A percentile compares a stretch with the other conserved stretches of the same genome.
Conservation (phyloP, 2,888 invertebrate species). For the Drosophila nigricruria region DNA sequence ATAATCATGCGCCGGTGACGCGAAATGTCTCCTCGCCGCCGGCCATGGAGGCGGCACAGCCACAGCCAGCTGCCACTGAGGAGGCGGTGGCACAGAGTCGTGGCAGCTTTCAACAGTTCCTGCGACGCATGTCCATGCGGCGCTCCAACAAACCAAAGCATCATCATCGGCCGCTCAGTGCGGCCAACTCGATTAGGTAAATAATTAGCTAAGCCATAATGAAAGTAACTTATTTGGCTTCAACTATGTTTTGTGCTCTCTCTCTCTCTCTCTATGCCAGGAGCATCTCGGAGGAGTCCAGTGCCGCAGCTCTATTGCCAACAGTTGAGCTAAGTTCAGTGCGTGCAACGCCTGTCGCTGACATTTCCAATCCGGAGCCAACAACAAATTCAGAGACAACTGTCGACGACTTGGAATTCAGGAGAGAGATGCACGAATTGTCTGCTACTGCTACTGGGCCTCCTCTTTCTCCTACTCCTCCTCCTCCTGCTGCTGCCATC, state of each 20-base stretch:
- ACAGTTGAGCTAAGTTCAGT: constrained; percentile 71
- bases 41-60: constrained; percentile 60
- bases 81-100: constrained; percentile 39
- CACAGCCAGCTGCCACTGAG: constrained; percentile 8
- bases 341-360: constrained; percentile 48
- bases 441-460: not conserved
- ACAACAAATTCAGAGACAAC: constrained; percentile 56
- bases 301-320: constrained; percentile 65
- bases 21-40: constrained; percentile 86
- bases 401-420: constrained; percentile 56
- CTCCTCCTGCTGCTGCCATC: not conserved
- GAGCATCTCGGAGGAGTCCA: constrained; percentile 81
- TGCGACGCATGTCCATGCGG: constrained; percentile 84
- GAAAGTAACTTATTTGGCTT: not conserved
- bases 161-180: constrained; percentile 78
- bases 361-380: constrained; percentile 49
- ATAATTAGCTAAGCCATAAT: constrained; percentile 30
- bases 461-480: not conserved
- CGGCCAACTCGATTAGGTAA: constrained; percentile 85
- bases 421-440: constrained; percentile 37
- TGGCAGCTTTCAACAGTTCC: constrained; percentile 84
- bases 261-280: constrained; percentile 51
- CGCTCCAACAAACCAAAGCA: constrained; percentile 80
- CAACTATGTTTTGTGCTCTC: not conserved
- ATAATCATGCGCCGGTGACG: constrained; percentile 85